These are phyloP conservation scores for Taxidea taxus DNA, from an alignment of 2,113 vertebrate genomes.

Conservation along the genomic window DNA sequence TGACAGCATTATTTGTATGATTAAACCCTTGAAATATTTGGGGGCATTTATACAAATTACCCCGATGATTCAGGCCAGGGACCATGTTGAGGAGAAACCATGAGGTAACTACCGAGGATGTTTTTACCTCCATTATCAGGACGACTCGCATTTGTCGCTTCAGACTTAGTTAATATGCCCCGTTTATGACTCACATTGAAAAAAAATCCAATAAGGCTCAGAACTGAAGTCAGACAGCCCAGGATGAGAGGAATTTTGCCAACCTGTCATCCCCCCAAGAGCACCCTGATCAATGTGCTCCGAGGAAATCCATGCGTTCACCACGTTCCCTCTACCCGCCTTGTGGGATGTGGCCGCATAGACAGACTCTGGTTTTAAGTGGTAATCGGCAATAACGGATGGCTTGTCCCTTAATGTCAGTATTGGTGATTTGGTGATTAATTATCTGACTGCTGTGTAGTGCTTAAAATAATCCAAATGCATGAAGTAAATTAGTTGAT, in stretches of 20 bases:
- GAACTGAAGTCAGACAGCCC: neutral
- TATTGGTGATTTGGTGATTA: constrained; percentile 90
- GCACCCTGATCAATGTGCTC: fast-evolving
- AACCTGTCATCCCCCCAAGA: neutral
- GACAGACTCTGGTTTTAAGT: constrained; percentile 74
- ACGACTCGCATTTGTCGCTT: neutral
- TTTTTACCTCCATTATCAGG: neutral
- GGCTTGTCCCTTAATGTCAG: constrained; percentile 85
- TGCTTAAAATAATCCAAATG: constrained; percentile 89
- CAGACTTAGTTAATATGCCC: neutral
- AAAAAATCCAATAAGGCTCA: neutral
- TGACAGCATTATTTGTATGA: neutral
- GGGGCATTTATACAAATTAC: neutral
- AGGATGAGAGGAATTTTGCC: neutral
- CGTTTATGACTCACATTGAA: neutral
- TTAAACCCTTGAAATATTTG: neutral
- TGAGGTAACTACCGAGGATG: too few relatives aligned
- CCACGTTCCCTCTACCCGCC: constrained; percentile 20
- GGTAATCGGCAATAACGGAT: constrained; percentile 83
- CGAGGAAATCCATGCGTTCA: constrained; percentile 26
- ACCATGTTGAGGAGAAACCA: neutral
- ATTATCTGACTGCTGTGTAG: constrained; percentile 87
- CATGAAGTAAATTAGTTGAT: constrained; percentile 86
- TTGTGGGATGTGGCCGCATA: constrained; percentile 40
- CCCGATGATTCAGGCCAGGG: neutral